Evolutionary conservation across 2,113 vertebrate genomes (phyloP), one percentile per base, ranked within the genome.

Genomic region (Chloebia gouldiae): DNA sequence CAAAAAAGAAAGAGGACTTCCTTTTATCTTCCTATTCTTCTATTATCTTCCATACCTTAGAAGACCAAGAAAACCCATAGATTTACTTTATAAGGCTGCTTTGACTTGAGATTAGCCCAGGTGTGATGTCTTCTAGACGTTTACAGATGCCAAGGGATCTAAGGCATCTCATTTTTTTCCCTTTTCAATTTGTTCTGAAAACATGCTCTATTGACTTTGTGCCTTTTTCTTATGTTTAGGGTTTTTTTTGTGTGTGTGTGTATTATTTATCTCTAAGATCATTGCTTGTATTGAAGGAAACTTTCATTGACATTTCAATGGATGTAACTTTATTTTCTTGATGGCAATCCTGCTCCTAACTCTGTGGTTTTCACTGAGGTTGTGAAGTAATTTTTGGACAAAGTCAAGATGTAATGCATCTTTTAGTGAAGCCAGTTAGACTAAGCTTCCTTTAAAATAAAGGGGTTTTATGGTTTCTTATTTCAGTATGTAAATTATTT

Each of bases 111-210:
- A 94, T 91, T 50, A 68, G 44, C n/a, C 56, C 50, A 69, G 75
- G 79, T 77, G 21, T 86, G 88, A 88, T 93, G 81, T 31, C 50
- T 95, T 95, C 86, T 81, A 88, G 57, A 86, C 86, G 51, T 86
- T 96, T 94, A 93, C 73, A 88, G 70, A 75, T 82, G 51, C 73
- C 54, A 92, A 90, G 45, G 60, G 57, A 85, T 61, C 72, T 72
- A 60, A 82, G 20, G 59, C 24, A 57, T 61, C 72, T 50, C 13
- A 33, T 68, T 81, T 91, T 90, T 35, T 4, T 6, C 25, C 18
- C 16, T 66, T 88, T 83, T 54, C 56, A 18, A 8, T 91, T 96
- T 91, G 37, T 50, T 94, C 68, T 92, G 77, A 90, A 92, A 94
- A 77, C 5, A 37, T 35, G 13, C 2, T 47, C 9, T 54, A 64